Conservation (phyloP, 2,113 vertebrate species). For the Bos taurus region ARS-UCD2.0 NC_037333.1:78165501-78166000, state of each 20-base stretch:
- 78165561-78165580: background rate
- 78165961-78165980: background rate
- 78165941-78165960: background rate
- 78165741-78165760: background rate
- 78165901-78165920: background rate
- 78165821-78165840: background rate
- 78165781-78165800: fast-evolving
- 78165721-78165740: background rate
- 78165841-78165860: background rate
- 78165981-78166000: background rate
- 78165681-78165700: background rate
- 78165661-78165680: background rate
- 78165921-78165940: background rate
- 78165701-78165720: background rate
- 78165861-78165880: background rate
- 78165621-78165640: background rate
- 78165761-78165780: background rate
- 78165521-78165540: background rate
- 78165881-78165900: background rate
- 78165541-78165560: background rate
- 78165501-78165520: background rate
- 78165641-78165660: background rate
- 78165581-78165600: background rate
- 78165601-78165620: background rate
- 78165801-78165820: background rate